These are phyloP conservation scores for Liparis tanakae DNA, from an alignment of 2,797 vertebrate species.

Conservation along the genomic window DNA sequence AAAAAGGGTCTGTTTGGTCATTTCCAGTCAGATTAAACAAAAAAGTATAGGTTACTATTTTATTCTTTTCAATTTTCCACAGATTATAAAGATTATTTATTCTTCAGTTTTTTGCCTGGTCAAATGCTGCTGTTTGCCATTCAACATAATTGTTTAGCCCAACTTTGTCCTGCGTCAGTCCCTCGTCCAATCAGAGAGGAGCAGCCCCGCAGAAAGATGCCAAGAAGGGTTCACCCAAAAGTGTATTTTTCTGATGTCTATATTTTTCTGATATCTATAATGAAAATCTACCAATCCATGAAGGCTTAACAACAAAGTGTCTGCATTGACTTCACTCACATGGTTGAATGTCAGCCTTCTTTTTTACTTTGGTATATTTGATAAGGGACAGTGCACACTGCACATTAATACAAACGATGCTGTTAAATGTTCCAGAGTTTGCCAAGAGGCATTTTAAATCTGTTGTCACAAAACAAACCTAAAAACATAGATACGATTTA, in stretches of 20 bases:
- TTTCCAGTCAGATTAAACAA: no score
- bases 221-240: not conserved
- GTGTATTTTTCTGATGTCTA: not conserved
- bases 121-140: not conserved
- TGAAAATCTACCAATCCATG: not conserved
- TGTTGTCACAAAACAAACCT: no score
- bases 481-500: no score
- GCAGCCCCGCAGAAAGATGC: not conserved
- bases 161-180: not conserved
- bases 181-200: not conserved
- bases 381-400: no score
- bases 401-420: no score
- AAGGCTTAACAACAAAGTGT: not conserved
- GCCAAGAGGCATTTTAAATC: no score
- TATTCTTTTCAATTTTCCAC: no score
- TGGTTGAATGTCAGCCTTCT: not conserved
- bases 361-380: no score
- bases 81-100: not conserved
- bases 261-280: not conserved
- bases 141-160: not conserved
- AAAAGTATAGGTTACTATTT: no score
- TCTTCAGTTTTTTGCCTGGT: not conserved
- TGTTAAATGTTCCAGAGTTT: no score
- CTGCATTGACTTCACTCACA: not conserved
- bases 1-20: no score